Percentiles rank a stretch among this genome's conserved stretches.
phyloP scores from a whole-genome alignment of 1,140 invertebrate species.

The Pollicipes pollicipes region DNA sequence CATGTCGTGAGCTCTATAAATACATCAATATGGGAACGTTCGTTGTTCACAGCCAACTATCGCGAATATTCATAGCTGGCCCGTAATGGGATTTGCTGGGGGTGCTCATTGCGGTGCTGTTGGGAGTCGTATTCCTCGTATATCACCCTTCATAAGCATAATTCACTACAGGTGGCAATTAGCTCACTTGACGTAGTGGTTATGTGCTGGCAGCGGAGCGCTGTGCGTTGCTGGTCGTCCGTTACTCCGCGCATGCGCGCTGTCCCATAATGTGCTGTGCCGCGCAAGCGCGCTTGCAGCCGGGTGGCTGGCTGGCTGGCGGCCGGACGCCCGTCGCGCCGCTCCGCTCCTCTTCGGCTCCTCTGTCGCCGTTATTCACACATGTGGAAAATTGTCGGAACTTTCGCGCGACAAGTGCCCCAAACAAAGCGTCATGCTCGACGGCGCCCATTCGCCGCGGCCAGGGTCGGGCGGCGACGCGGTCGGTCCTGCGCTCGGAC shows the following conservation, averaged over 20 bases:
- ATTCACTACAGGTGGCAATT: background rate
- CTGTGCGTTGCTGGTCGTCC: background rate
- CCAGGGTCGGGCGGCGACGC: background rate
- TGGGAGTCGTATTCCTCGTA: background rate
- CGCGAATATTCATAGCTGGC: background rate
- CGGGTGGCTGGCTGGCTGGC: too few species aligned
- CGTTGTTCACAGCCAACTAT: background rate
- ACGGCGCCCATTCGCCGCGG: background rate
- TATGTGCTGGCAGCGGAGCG: background rate
- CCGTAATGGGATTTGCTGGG: background rate
- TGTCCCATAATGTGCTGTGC: too few species aligned
- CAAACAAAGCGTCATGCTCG: conserved; percentile 1
- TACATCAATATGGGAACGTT: background rate
- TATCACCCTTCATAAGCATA: background rate
- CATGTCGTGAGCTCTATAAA: too few species aligned
- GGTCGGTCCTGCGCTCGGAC: background rate
- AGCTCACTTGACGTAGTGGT: background rate
- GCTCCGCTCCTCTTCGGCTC: background rate
- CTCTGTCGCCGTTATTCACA: conserved; percentile 1
- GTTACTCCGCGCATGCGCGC: too few species aligned
- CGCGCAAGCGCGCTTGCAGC: too few species aligned
- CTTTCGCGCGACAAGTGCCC: background rate
- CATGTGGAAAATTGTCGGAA: background rate
- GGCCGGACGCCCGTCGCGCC: too few species aligned
- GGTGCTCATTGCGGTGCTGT: background rate